These are phyloP conservation scores for Channa argus DNA, from an alignment of 2,113 vertebrate species.

Conservation along the genomic window DNA sequence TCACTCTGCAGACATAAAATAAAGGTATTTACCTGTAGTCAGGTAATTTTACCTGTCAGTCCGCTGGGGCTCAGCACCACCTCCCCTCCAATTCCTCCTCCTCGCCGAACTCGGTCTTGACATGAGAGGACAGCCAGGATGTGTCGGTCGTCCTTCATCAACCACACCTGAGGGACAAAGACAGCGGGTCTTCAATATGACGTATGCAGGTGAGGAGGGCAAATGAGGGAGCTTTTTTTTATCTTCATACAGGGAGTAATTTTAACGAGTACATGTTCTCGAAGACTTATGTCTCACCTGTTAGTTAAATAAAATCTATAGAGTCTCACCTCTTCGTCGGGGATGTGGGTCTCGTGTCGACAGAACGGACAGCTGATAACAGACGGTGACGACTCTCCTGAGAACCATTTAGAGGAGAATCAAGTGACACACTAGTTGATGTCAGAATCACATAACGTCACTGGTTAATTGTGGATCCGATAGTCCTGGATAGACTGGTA, in stretches of 20 bases:
- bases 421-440: not conserved
- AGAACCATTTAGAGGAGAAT: conserved; percentile 12
- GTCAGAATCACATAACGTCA: not conserved
- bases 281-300: too few relatives aligned
- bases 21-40: not conserved
- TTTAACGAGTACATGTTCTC: too few relatives aligned
- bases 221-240: too few relatives aligned
- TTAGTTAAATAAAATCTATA: too few relatives aligned
- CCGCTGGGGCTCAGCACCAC: conserved; percentile 86
- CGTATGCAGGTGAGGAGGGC: too few relatives aligned
- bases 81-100: conserved; percentile 63
- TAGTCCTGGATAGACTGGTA: not conserved
- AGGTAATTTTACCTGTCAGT: conserved; percentile 67
- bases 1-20: not conserved
- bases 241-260: too few relatives aligned
- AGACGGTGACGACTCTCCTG: conserved; percentile 77
- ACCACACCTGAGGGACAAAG: conserved; percentile 74
- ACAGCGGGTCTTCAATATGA: too few relatives aligned
- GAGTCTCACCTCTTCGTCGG: conserved; percentile 76
- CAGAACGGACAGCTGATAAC: conserved; percentile 90
- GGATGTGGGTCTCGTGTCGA: conserved; percentile 85
- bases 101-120: conserved; percentile 70
- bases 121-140: conserved; percentile 82
- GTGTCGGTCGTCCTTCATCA: conserved; percentile 86
- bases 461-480: not conserved